phyloP scores from a whole-genome alignment of 2,797 vertebrate species.

The Pseudomugil gertrudae region DNA sequence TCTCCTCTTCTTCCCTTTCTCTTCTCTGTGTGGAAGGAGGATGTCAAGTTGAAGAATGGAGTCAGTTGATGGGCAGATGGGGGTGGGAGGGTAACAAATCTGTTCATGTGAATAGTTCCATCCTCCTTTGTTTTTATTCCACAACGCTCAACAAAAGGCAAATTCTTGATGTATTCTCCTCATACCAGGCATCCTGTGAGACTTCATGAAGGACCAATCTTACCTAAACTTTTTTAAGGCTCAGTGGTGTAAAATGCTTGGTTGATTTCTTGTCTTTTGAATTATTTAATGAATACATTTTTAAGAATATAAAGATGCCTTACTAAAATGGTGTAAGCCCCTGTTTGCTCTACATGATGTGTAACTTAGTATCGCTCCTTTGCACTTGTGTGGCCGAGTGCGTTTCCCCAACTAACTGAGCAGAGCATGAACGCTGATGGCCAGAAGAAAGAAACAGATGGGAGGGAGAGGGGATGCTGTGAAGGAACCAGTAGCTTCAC shows the following conservation, averaged over 20 bases:
- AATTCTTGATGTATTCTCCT: conserved; percentile 33
- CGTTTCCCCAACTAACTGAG: conserved; percentile 58
- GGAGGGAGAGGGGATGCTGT: conserved; percentile 25
- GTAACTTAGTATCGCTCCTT: conserved; percentile 48
- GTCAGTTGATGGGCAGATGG: conserved; percentile 65
- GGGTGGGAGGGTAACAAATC: conserved; percentile 58
- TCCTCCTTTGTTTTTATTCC: conserved; percentile 59
- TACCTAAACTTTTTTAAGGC: conserved; percentile 57
- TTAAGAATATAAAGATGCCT: conserved; percentile 6
- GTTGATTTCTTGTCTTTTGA: conserved; percentile 34
- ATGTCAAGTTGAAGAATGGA: conserved; percentile 74
- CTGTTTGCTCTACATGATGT: conserved; percentile 46
- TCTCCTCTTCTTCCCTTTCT: conserved; percentile 33
- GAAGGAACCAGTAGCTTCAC: conserved; percentile 62
- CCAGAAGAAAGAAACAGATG: conserved; percentile 29
- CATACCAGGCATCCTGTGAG: conserved; percentile 27
- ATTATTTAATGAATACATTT: conserved; percentile 36
- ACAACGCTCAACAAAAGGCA: conserved; percentile 26
- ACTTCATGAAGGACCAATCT: conserved; percentile 37
- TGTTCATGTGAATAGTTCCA: conserved; percentile 58
- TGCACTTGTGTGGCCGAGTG: conserved; percentile 50
- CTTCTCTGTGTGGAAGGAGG: conserved; percentile 63
- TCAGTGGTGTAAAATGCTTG: conserved; percentile 31
- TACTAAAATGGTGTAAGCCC: conserved; percentile 44
- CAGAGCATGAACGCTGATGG: conserved; percentile 45